Percentiles rank a stretch among this genome's conserved stretches.
These are phyloP conservation scores for Pteronotus mesoamericanus DNA, from an alignment of 2,797 vertebrate genomes.

Conservation along the genomic window DNA sequence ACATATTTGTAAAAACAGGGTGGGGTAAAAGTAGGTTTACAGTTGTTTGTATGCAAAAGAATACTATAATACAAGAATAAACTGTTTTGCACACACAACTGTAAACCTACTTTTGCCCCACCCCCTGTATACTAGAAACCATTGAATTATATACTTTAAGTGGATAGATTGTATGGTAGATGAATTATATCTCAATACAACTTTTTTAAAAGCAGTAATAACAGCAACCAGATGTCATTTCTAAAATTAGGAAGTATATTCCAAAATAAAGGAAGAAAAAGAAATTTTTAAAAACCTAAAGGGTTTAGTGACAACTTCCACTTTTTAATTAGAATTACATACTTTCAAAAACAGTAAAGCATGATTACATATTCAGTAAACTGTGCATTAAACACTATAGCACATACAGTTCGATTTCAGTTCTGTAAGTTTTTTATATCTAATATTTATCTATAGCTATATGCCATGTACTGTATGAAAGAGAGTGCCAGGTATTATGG, in stretches of 20 bases:
- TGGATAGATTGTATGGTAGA: not conserved
- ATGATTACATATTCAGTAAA: not conserved
- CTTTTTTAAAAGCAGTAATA: not conserved
- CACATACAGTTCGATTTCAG: not conserved
- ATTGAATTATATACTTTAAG: too few relatives aligned
- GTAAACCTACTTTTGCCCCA: too few relatives aligned
- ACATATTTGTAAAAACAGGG: not conserved
- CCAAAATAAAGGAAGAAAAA: too few relatives aligned
- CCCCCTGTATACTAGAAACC: too few relatives aligned
- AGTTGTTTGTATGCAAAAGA: too few relatives aligned
- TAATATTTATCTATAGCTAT: not conserved
- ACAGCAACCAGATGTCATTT: not conserved
- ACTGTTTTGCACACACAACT: too few relatives aligned
- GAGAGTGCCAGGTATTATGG: not conserved
- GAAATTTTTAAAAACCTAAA: not conserved
- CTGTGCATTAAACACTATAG: not conserved
- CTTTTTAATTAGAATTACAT: slow-evolving; percentile 3
- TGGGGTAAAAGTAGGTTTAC: too few relatives aligned
- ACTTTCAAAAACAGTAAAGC: not conserved
- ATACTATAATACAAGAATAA: too few relatives aligned
- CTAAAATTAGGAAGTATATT: not conserved
- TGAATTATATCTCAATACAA: not conserved
- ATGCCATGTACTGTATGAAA: not conserved
- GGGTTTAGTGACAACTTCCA: not conserved
- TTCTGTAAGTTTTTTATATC: not conserved